These are phyloP conservation scores for Tetramorium parvispinum DNA, from an alignment of 1,140 invertebrate genomes.

Conservation along the genomic window DNA sequence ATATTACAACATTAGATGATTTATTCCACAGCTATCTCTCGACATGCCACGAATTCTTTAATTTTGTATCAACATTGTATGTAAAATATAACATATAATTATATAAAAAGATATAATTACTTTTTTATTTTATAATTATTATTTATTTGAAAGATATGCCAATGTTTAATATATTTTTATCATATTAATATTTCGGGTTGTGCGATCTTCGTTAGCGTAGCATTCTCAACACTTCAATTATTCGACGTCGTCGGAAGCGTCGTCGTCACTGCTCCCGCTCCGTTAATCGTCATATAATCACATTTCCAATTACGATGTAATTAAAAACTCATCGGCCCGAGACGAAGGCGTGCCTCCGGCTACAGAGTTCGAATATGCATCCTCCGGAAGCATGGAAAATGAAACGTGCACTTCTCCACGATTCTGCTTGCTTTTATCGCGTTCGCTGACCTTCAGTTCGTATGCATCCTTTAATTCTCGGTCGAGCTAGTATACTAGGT, in stretches of 20 bases:
- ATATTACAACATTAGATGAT: background rate
- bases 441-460: background rate
- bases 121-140: background rate
- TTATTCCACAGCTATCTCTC: background rate
- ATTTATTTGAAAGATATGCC: background rate
- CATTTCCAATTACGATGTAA: conserved; percentile 48
- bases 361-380: conserved; percentile 15
- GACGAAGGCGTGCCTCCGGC: background rate
- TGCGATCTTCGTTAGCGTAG: background rate
- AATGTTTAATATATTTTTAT: background rate
- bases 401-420: background rate
- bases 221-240: conserved; percentile 25
- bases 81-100: too few relatives aligned
- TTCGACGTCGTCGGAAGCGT: background rate
- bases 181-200: background rate
- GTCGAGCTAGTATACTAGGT: background rate
- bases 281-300: conserved; percentile 46
- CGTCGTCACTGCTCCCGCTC: background rate
- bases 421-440: conserved; percentile 21
- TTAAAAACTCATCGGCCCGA: conserved; percentile 25
- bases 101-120: background rate
- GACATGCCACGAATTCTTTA: background rate
- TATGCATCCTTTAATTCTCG: background rate
- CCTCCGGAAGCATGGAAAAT: conserved; percentile 11
- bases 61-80: background rate